Evolutionary conservation across 2,113 vertebrate species (phyloP), one percentile per base, ranked within the genome.

Genomic region (Lophotis ruficrista): DNA sequence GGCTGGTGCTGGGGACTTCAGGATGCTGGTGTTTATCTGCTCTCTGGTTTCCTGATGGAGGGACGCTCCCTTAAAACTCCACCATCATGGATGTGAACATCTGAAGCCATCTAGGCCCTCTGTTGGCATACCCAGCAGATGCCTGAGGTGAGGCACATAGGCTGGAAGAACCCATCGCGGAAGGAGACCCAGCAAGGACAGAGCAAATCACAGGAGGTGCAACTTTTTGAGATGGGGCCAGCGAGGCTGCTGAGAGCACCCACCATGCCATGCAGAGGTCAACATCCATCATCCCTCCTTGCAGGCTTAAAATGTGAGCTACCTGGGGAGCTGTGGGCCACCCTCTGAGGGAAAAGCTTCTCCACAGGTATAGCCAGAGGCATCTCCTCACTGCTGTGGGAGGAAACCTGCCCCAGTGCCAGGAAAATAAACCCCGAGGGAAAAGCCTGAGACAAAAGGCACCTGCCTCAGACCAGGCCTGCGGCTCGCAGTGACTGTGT

Each of bases 241-340:
- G 1, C 2, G 0, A 1, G 30, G 16, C 24, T 45, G n/a, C 24
- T 15, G 16, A 61, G 30, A 0, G 0, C 10, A 35, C 6, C 18
- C 5, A 1, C 9, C 57, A 1, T 1, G 5, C 7, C 2, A 1
- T 1, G 2, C 14, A 31, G 31, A 28, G 20, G 20, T 3, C 0
- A 2, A 28, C 9, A 9, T 27, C 16, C 8, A 17, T 3, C 30
- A 25, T 28, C 47, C 9, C 31, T 66, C 48, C 56, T 11, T 21
- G 3, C 0, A 6, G 28, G 37, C 19, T 54, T 19, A 12, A 35
- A 48, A 21, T 5, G 2, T 43, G 22, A n/a, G 5, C 5, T 21
- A 5, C 18, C 38, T 2, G 24, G 7, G 5, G 25, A 72, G 23
- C 53, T 47, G 31, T 4, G 38, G 24, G 48, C 7, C 30, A 7